These are phyloP conservation scores for Agrochola lota DNA, from an alignment of 2,888 invertebrate genomes.

Conservation along the genomic window DNA sequence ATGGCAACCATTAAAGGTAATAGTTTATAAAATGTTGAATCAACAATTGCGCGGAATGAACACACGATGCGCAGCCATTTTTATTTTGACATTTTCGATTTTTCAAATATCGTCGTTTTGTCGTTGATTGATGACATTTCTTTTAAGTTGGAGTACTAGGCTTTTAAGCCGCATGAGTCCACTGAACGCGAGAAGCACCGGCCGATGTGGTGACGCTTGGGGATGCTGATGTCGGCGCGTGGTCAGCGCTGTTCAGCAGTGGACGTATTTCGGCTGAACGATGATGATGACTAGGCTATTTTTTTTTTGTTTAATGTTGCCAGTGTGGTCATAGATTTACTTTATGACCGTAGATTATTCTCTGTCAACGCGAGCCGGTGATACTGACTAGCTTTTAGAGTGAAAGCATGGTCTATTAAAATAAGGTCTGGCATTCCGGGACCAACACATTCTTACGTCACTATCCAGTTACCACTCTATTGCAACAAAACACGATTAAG, in stretches of 20 bases:
- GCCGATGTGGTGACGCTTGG: neutral
- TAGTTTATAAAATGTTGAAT: conserved; percentile 19
- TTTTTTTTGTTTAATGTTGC: neutral
- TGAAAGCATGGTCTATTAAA: too few species aligned
- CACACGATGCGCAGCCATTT: conserved; percentile 62
- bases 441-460: too few species aligned
- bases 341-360: neutral
- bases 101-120: conserved; percentile 11
- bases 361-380: too few species aligned
- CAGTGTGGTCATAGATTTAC: neutral
- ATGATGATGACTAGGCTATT: conserved; percentile 1
- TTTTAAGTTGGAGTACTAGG: conserved; percentile 1
- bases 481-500: too few species aligned
- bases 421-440: too few species aligned
- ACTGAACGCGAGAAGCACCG: too few species aligned
- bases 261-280: neutral
- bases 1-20: neutral
- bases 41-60: conserved; percentile 29
- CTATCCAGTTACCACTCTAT: too few species aligned
- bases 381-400: neutral
- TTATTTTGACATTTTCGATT: conserved; percentile 51
- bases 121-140: conserved; percentile 14
- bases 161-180: neutral
- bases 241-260: neutral
- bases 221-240: neutral